Evolutionary conservation across 2,797 vertebrate species (phyloP).

Genomic region (Enteromius mattozi): DNA sequence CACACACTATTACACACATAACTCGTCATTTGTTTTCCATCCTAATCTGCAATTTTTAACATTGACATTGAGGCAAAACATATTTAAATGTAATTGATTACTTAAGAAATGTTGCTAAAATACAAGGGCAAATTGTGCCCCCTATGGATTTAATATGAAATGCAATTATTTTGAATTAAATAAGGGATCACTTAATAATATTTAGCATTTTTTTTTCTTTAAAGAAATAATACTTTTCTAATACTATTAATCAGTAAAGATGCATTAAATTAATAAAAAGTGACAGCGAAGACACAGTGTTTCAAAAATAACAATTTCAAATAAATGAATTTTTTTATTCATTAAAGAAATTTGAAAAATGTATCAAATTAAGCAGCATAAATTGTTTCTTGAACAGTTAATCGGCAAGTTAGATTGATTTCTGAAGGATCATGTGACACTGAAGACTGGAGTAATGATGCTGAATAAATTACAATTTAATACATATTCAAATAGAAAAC

Average conservation of each 20-base stretch:
- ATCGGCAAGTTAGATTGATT: neutral
- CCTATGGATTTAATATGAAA: neutral
- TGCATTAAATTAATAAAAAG: neutral
- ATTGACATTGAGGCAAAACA: neutral
- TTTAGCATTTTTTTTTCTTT: neutral
- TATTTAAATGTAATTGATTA: neutral
- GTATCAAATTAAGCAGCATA: no score
- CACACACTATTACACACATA: neutral
- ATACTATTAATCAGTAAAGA: neutral
- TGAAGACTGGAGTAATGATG: neutral
- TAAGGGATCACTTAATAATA: neutral
- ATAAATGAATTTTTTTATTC: neutral
- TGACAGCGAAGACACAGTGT: neutral
- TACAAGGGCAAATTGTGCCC: neutral
- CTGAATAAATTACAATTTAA: neutral
- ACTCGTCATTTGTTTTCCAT: neutral
- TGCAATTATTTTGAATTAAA: neutral
- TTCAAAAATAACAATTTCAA: neutral
- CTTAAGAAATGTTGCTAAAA: neutral
- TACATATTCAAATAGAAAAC: neutral
- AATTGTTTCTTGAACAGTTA: neutral
- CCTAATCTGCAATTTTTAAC: neutral
- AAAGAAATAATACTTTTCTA: neutral
- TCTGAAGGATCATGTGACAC: neutral
- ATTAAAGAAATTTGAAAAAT: no score